Evolutionary conservation across 2,113 vertebrate species (phyloP).

Genomic region (Pachycephala philippinensis): DNA sequence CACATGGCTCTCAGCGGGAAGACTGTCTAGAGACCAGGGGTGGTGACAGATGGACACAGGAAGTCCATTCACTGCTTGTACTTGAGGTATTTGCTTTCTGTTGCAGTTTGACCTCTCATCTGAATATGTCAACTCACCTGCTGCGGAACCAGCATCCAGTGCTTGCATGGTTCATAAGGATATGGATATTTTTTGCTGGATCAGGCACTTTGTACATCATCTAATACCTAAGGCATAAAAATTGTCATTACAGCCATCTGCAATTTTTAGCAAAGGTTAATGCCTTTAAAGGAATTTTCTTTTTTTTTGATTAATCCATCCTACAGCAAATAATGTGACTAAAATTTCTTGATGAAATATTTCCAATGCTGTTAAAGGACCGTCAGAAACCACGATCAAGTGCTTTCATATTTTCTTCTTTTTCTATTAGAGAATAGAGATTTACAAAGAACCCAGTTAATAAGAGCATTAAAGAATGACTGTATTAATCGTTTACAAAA

Average conservation of each 20-base stretch:
- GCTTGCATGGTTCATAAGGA: neutral
- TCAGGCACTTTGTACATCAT: neutral
- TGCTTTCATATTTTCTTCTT: neutral
- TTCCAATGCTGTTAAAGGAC: neutral
- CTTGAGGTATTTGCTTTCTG: constrained; percentile 37
- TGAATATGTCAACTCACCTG: constrained; percentile 16
- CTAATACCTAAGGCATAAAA: constrained; percentile 13
- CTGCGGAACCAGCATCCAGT: neutral
- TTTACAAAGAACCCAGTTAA: neutral
- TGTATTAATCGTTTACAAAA: neutral
- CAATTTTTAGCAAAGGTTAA: constrained; percentile 29
- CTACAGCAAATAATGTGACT: neutral
- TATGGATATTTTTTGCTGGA: constrained; percentile 21
- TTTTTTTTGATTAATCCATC: neutral
- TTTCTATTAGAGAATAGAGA: neutral
- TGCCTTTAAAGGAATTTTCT: neutral
- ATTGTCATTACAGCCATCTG: neutral
- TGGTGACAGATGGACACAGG: neutral
- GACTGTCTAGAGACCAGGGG: neutral
- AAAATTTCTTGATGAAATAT: neutral
- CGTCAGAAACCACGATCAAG: neutral
- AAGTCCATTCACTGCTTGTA: neutral
- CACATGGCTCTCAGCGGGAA: neutral
- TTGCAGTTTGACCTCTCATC: constrained; percentile 32
- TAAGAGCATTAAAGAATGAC: neutral